Evolutionary conservation across 2,113 vertebrate species (phyloP).

Genomic region (Macaca nemestrina): DNA sequence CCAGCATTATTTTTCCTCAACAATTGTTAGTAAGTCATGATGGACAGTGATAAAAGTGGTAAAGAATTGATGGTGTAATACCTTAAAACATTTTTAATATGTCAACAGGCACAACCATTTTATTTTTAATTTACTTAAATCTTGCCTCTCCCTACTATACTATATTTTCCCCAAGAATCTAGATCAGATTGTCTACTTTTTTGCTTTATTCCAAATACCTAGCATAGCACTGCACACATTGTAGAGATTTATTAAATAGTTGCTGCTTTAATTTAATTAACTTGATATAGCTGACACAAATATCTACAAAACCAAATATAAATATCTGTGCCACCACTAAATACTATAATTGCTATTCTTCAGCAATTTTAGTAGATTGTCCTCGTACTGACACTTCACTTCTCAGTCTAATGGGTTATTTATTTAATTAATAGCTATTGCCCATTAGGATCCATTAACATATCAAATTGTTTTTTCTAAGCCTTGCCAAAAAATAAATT

Average conservation of each 20-base stretch:
- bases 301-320: slow-evolving; percentile 48
- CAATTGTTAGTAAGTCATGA: not conserved
- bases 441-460: slow-evolving; percentile 52
- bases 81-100: not conserved
- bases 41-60: not conserved
- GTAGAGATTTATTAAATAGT: slow-evolving; percentile 24
- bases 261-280: slow-evolving; percentile 54
- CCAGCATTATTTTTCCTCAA: not conserved
- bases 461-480: slow-evolving; percentile 60
- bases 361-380: slow-evolving; percentile 13
- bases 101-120: not conserved
- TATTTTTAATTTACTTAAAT: slow-evolving; percentile 35
- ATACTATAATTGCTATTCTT: slow-evolving; percentile 56
- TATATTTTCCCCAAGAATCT: not conserved
- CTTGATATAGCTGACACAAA: slow-evolving; percentile 41
- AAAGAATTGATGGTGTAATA: not conserved
- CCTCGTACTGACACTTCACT: slow-evolving; percentile 52
- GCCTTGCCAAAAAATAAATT: slow-evolving; percentile 25
- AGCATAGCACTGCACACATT: not conserved
- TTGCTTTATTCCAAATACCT: not conserved
- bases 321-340: slow-evolving; percentile 46
- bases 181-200: not conserved
- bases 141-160: not conserved
- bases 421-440: slow-evolving; percentile 71
- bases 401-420: slow-evolving; percentile 54